Evolutionary conservation across 2,797 vertebrate genomes (phyloP), one percentile per base, ranked within the genome.

Genomic region (Semaprochilodus insignis): DNA sequence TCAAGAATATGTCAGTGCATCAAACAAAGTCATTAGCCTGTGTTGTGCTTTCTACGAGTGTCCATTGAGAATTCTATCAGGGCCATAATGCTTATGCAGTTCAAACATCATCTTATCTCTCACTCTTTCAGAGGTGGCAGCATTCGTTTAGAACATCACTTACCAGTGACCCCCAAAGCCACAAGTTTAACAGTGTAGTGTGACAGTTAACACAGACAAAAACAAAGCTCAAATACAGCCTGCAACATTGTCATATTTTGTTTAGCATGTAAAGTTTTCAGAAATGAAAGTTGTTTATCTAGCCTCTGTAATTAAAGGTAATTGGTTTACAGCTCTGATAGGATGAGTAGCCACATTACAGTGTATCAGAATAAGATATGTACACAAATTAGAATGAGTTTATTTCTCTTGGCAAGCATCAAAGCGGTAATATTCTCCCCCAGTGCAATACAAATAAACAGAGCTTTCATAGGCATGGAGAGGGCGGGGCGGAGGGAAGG

Each of bases 351-450:
- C 74, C 83, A 81, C 87, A 89, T 91, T 88, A 85, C 87, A 89
- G 69, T 78, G 52, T 55, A 78, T 88, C 81, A 87, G 83, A 87
- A 74, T 83, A 67, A 82, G 73, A 89, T 80, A 89, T 86, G 84
- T 84, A 89, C 79, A 86, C 75, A 87, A 89, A 90, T 91, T 87
- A 88, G 63, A 77, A 71, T 73, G 60, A 74, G 70, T 86, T 88
- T 89, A 83, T 89, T 91, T 91, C 88, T 86, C 84, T 89, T 89
- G 85, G 87, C 89, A 89, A 79, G 71, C 83, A 89, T 90, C 86
- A 88, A 89, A 92, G 90, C 70, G 78, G 82, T 89, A 82, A 89
- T 76, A 85, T 91, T 90, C 84, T 91, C 83, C 86, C 87, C 4
- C 2, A 88, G 78, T 81, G 75, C 74, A 89, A 84, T 81, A 70